Evolutionary conservation across 2,113 vertebrate species (phyloP), one percentile per base, ranked within the genome.

Genomic region (Oryctolagus cuniculus): DNA sequence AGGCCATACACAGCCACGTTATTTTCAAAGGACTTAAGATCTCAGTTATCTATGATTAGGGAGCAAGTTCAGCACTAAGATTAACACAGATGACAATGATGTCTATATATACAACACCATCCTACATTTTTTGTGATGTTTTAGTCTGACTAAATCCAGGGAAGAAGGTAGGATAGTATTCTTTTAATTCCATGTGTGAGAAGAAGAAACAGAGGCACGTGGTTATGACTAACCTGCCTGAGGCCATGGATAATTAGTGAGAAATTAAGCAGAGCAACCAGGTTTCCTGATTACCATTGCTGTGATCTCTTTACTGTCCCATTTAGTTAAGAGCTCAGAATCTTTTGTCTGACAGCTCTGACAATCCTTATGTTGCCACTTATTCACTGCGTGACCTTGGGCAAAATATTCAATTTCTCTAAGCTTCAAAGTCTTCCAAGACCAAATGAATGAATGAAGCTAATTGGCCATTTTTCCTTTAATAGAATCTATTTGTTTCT

Each of bases 381-480:
- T 90, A 69, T 34, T 96, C 87, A 94, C 77, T 51, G 17, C 19
- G 69, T 81, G 84, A 93, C 95, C 93, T 94, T 91, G 72, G 84
- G 77, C 87, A 94, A 93, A 93, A 83, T 89, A 87, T 73, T 87
- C 87, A 85, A 81, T 95, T 93, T 92, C 77, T 85, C 22, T 87
- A 74, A 90, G 51, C 64, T 16, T 91, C 89, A 72, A 84, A 78
- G 25, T 80, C 77, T 91, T 93, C 21, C 61, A 49, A 81, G 36
- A 19, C 38, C 89, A 89, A 85, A 95, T 89, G 55, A 96, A 96
- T 91, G 84, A 94, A 93, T 94, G 92, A 93, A 87, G 77, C 73
- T 84, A 89, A 94, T 80, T 93, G 75, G 6, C 44, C 17, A 87
- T 72, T 95, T 96, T 97, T 91, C 81, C 87, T 90, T 87, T 91